Evolutionary conservation across 2,113 vertebrate genomes (phyloP).

Genomic region (Shinisaurus crocodilurus): DNA sequence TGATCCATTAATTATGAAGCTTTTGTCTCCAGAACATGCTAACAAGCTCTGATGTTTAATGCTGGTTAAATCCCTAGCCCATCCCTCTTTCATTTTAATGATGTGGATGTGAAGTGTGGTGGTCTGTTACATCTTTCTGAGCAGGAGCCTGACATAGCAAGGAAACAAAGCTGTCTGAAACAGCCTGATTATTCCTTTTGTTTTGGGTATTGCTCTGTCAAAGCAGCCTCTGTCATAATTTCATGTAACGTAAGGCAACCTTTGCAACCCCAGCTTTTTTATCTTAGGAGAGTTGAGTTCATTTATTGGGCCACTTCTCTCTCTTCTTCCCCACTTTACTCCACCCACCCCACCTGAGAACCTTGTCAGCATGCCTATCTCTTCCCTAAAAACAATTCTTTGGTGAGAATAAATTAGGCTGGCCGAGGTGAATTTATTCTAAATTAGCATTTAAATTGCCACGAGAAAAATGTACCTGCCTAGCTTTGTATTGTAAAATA

Average conservation of each 20-base stretch:
- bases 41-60: not conserved
- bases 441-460: not conserved
- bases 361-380: not conserved
- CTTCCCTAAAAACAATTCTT: not conserved
- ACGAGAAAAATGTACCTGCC: not conserved
- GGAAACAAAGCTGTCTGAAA: slow-evolving; percentile 55
- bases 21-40: not conserved
- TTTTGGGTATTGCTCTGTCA: slow-evolving; percentile 49
- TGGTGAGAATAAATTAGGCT: not conserved
- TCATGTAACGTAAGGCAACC: not conserved
- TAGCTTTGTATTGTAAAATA: not conserved
- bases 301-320: not conserved
- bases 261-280: not conserved
- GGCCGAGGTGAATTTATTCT: not conserved
- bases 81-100: slow-evolving; percentile 46
- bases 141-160: slow-evolving; percentile 38
- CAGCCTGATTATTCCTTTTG: slow-evolving; percentile 53
- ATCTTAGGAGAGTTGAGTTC: not conserved
- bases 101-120: slow-evolving; percentile 40
- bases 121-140: slow-evolving; percentile 40
- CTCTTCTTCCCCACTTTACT: not conserved
- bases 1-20: not conserved
- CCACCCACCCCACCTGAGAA: not conserved
- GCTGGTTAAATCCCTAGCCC: slow-evolving; percentile 40
- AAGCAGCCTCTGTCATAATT: not conserved